A percentile compares a stretch with the other conserved stretches of the same genome.
Evolutionary conservation across 2,113 vertebrate genomes (phyloP).

Genomic region (Diphyllodes magnificus): DNA sequence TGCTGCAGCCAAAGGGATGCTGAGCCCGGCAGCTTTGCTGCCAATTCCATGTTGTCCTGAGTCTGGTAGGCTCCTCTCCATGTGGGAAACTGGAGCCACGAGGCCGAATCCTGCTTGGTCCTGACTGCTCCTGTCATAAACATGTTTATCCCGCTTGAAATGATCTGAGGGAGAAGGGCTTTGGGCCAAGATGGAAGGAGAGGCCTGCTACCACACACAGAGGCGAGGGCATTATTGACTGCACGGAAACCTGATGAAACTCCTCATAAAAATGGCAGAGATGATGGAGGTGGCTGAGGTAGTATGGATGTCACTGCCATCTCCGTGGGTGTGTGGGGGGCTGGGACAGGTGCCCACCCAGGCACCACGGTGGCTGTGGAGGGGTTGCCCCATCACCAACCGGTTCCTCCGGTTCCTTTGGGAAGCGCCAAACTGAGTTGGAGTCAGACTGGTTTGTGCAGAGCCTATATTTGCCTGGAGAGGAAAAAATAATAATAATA

Average conservation of each 20-base stretch:
- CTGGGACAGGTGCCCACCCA: background rate
- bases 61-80: background rate
- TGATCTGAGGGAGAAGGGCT: background rate
- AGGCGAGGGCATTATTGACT: background rate
- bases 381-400: background rate
- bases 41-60: background rate
- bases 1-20: background rate
- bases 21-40: background rate
- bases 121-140: background rate
- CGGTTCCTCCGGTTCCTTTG: background rate
- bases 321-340: background rate
- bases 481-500: background rate
- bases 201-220: background rate
- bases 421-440: background rate
- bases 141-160: background rate
- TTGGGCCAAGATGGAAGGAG: background rate
- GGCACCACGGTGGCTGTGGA: background rate
- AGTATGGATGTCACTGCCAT: background rate
- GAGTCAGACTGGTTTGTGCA: slow-evolving; percentile 39
- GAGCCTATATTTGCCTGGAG: background rate
- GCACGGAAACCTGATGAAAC: background rate
- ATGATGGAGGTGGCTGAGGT: background rate
- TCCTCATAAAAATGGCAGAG: background rate
- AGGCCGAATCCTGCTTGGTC: background rate
- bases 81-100: background rate